Base-by-base conservation (phyloP, 2,888 invertebrate genomes). In the Hypercompe scribonia region DNA sequence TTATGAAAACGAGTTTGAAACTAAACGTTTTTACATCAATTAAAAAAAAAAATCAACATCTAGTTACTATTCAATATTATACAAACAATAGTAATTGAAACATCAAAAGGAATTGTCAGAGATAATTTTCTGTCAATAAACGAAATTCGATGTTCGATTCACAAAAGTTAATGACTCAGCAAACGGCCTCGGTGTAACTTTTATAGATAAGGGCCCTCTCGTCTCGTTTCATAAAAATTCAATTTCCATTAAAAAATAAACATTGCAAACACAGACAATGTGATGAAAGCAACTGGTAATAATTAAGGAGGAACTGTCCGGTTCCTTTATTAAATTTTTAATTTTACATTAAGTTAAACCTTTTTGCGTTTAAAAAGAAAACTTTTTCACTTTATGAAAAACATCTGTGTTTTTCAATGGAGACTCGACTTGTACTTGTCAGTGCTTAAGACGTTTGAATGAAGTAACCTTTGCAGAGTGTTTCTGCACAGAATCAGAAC, bases 361-460 rank as follows among this genome's bases (percentile, higher is more conserved):
- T 77, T 76, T 77, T 77, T 31, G 61, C 66, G 71, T 72, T 70
- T 76, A 58, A 75, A 81, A 72, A 70, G 61, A 75, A 81, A 83
- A 75, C 36, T 81, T 83, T 28, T 34, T 70, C 67, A 76, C 75
- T 81, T 76, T 84, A 76, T 67, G 39, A 74, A 71, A 73, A 74
- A 80, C 82, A 82, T 84, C 76, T 80, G 84, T 84, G 76, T 81
- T 77, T 76, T 77, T 77, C 76, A 77, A 77, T 83, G 75, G 71
- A 66, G 65, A 31, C 65, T 75, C 77, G 78, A 28, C 28, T 84
- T 81, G 79, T 74, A 75, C 67, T 79, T 82, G 76, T 75, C 76
- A 70, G 83, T 83, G 79, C 74, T 73, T 77, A 79, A 83, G 76
- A 74, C 74, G 77, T 79, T 68, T 65, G 66, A 79, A 82, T 72